These are phyloP conservation scores for Brachionus koreanus DNA, from an alignment of 1,140 invertebrate species.

Conservation along the genomic window DNA sequence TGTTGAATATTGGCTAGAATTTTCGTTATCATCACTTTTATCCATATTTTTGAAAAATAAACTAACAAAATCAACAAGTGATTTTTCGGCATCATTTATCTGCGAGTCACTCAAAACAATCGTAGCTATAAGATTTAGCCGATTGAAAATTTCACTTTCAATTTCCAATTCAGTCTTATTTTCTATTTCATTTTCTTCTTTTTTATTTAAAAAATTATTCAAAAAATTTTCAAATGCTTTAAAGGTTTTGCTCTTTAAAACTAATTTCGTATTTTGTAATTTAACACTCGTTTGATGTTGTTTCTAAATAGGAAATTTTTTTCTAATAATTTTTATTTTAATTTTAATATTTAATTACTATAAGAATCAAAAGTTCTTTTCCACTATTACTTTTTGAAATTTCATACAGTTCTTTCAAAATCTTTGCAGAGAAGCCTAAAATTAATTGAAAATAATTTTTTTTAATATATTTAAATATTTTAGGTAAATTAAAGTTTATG, in stretches of 20 bases:
- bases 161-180: slow-evolving; percentile 16
- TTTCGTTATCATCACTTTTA: not conserved
- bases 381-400: not conserved
- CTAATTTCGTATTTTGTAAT: not conserved
- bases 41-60: slow-evolving; percentile 25
- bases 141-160: not conserved
- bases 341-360: not conserved
- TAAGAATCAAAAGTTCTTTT: not conserved
- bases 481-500: not conserved
- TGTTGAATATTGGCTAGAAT: slow-evolving; percentile 16
- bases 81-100: slow-evolving; percentile 10
- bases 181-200: not conserved
- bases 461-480: not conserved
- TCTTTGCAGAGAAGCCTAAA: not conserved
- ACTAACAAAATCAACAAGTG: not conserved
- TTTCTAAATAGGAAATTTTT: not conserved
- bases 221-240: slow-evolving; percentile 1
- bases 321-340: not conserved
- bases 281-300: slow-evolving; percentile 15
- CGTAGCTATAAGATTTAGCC: not conserved
- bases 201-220: not conserved
- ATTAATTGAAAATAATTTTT: not conserved
- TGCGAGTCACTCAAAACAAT: not conserved
- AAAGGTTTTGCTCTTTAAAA: not conserved
- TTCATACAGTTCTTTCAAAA: slow-evolving; percentile 4